Percentiles rank a stretch among this genome's conserved stretches.
Conservation (phyloP, 2,797 vertebrate species). For the Aeoliscus strigatus region DNA sequence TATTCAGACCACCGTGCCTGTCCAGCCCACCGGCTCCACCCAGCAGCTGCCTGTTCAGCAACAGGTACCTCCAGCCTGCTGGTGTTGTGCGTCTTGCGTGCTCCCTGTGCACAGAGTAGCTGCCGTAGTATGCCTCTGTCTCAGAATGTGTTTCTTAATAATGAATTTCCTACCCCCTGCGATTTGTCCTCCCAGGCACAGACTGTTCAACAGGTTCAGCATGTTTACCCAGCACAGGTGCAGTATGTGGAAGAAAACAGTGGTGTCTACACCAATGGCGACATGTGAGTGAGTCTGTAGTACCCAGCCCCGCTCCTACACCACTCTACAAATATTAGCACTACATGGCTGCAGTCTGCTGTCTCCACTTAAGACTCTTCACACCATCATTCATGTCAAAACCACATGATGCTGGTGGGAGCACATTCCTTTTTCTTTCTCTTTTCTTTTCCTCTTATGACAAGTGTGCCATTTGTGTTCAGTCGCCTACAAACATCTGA, state of each 20-base stretch:
- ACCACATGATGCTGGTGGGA: slow-evolving; percentile 50
- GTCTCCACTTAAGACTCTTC: slow-evolving; percentile 42
- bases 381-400: slow-evolving; percentile 55
- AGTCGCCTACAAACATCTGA: slow-evolving; percentile 62
- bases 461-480: slow-evolving; percentile 22
- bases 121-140: neutral
- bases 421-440: slow-evolving; percentile 8
- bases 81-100: neutral
- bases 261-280: slow-evolving; percentile 90
- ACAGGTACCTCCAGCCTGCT: slow-evolving; percentile 56
- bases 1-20: slow-evolving; percentile 83
- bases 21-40: slow-evolving; percentile 81
- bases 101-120: neutral
- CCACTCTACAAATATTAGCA: slow-evolving; percentile 40
- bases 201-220: slow-evolving; percentile 85
- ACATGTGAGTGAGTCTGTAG: slow-evolving; percentile 84
- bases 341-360: slow-evolving; percentile 30
- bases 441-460: slow-evolving; percentile 23
- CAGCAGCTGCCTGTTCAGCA: slow-evolving; percentile 84
- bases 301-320: slow-evolving; percentile 19
- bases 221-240: slow-evolving; percentile 92
- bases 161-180: slow-evolving; percentile 20
- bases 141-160: neutral
- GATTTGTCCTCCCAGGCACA: slow-evolving; percentile 67
- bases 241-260: slow-evolving; percentile 97